Evolutionary conservation across 2,113 vertebrate genomes (phyloP), one percentile per base, ranked within the genome.

Genomic region (Lepus americanus): DNA sequence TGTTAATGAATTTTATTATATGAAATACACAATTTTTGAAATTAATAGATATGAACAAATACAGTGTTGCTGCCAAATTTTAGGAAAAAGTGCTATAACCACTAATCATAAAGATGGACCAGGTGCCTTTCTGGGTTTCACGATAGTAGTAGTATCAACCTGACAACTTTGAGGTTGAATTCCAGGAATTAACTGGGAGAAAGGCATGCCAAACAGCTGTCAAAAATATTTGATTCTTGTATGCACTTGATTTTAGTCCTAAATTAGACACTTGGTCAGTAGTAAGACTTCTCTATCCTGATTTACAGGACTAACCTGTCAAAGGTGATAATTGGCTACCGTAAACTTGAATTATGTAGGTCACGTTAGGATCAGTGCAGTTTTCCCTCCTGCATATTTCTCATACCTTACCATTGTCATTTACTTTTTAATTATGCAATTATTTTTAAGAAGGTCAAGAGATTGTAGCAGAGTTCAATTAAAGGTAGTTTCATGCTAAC

Each of bases 281-380:
- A 86, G 67, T 84, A 70, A 89, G 53, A 76, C 63, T 86, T 82
- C 72, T 80, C 51, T 69, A 87, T 66, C 94, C 67, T 39, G 94
- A 94, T 39, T 61, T 91, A 89, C 97, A 92, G 51, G 97, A 95
- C 72, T 93, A 95, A 93, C 96, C 91, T 93, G 97, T 81, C 82
- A 87, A 31, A 53, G 20, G 33, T 25, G 80, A 31, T 90, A 89
- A 90, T 51, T 87, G 73, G 63, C 55, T 82, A 77, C 74, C 95
- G 13, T 92, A 91, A 94, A 92, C 70, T 93, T 29, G 55, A 86
- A 94, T 96, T 94, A 93, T 87, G 23, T 92, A 93, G 87, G 79
- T 95, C n/a, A 13, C 23, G 61, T 76, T 66, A 76, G 82, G 91
- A 89, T 89, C 53, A 66, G 74, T 90, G 70, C 67, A 87, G 39